Percentiles rank a stretch among this genome's conserved stretches.
Evolutionary conservation across 2,797 vertebrate genomes (phyloP).

Genomic region (Cheirogaleus major): DNA sequence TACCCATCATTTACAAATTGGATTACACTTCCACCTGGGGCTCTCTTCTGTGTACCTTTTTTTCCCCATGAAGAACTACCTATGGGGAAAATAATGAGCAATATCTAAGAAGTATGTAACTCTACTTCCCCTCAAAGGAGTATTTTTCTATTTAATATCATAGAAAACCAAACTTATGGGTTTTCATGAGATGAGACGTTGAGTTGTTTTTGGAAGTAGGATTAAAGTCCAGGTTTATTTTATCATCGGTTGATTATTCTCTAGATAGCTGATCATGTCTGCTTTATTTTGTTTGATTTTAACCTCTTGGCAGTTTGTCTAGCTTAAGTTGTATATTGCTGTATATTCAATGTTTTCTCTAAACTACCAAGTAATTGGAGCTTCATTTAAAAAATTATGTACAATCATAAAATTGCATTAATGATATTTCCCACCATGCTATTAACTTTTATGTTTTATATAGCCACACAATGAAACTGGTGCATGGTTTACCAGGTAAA

Average conservation of each 20-base stretch:
- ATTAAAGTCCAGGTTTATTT: constrained; percentile 41
- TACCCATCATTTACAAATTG: neutral
- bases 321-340: constrained; percentile 13
- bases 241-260: neutral
- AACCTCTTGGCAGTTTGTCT: neutral
- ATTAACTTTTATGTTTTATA: constrained; percentile 74
- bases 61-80: neutral
- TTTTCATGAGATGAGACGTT: neutral
- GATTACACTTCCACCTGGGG: neutral
- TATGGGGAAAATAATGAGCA: neutral
- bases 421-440: constrained; percentile 61
- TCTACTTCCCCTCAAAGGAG: neutral
- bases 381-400: constrained; percentile 75
- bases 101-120: neutral
- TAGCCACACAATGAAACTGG: constrained; percentile 14
- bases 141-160: neutral
- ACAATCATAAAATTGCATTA: constrained; percentile 72
- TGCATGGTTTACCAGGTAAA: constrained; percentile 26
- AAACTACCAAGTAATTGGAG: constrained; percentile 64
- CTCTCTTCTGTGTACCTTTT: neutral
- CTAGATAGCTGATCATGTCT: neutral
- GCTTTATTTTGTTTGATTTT: constrained; percentile 35
- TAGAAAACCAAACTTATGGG: neutral
- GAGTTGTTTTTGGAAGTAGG: neutral
- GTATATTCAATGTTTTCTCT: constrained; percentile 53